Evolutionary conservation across 2,797 vertebrate species (phyloP), one percentile per base, ranked within the genome.

Genomic region (Tamandua tetradactyla): DNA sequence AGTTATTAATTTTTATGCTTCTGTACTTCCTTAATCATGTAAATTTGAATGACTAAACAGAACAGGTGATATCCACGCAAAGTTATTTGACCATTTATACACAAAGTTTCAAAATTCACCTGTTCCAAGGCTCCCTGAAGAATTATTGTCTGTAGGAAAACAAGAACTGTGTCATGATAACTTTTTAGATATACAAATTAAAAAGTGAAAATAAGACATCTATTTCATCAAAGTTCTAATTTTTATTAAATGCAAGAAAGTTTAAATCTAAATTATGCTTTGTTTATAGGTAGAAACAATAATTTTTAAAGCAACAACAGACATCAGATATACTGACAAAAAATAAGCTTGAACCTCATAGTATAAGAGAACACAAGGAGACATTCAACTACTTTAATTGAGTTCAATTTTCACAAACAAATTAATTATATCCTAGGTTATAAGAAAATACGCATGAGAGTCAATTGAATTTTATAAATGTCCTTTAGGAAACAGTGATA

Each of bases 231-330:
- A 87, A 85, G 4, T 2, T 30, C 18, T 86, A 62, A 40, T 44
- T 84, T 90, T 90, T 76, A 86, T 85, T 17, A 85, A 49, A 92
- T 84, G 3, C 22, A 85, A 92, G 74, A 47, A 27, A 20, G 76
- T 14, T 57, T 89, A 71, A 10, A 75, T 40, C 22, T 47, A 82
- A 72, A 68, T 87, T 1, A 64, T 37, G 82, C 74, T 89, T 89
- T 89, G 23, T 6, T 80, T 83, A 44, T 37, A 9, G 42, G 0
- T 52, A 74, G 40, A 71, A 92, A 71, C 7, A 87, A 84, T 42
- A 85, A 42, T 44, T 84, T 83, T 47, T 85, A 23, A 91, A 32
- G 7, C 35, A 81, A 74, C 81, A 72, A 89, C 2, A 55, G 37
- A 42, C 59, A 74, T 37, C 17, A 89, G 23, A 78, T 62, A 75